Conservation (phyloP, 1,140 invertebrate genomes). For the Eumeta japonica region DNA sequence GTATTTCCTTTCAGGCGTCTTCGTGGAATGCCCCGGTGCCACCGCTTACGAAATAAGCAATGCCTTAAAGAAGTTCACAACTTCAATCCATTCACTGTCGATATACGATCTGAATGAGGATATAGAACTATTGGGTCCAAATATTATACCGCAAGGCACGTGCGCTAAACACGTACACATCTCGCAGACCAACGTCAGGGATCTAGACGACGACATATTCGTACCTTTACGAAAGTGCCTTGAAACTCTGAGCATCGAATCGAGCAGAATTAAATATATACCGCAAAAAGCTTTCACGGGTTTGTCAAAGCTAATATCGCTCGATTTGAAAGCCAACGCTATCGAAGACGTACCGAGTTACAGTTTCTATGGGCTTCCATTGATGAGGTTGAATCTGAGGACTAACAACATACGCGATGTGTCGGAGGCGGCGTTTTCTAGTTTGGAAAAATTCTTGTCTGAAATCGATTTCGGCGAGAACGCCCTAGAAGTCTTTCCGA, state of each 20-base stretch:
- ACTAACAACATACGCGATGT: constrained; percentile 76
- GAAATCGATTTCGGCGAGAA: constrained; percentile 87
- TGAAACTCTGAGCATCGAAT: constrained; percentile 78
- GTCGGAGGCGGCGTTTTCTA: constrained; percentile 83
- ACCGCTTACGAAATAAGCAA: constrained; percentile 39
- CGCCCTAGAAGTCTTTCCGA: constrained; percentile 77
- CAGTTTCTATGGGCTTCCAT: constrained; percentile 78
- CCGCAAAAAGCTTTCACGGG: constrained; percentile 78
- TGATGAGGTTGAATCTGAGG: constrained; percentile 82
- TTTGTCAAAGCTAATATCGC: constrained; percentile 67
- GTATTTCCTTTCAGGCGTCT: constrained; percentile 32
- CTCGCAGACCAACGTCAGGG: constrained; percentile 76
- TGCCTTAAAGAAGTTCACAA: constrained; percentile 35
- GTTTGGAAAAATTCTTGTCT: constrained; percentile 74
- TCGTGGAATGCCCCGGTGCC: constrained; percentile 47
- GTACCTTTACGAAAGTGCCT: constrained; percentile 70
- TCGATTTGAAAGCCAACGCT: constrained; percentile 85
- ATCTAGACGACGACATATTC: constrained; percentile 74
- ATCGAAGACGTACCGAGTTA: constrained; percentile 82
- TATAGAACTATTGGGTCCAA: constrained; percentile 42
- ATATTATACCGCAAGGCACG: constrained; percentile 58
- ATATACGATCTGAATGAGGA: constrained; percentile 42
- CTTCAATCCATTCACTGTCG: constrained; percentile 40
- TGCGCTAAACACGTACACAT: constrained; percentile 79
- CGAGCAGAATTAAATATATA: constrained; percentile 75